Conservation (phyloP, 2,113 vertebrate genomes). For the Trochalopteron elliotii region DNA sequence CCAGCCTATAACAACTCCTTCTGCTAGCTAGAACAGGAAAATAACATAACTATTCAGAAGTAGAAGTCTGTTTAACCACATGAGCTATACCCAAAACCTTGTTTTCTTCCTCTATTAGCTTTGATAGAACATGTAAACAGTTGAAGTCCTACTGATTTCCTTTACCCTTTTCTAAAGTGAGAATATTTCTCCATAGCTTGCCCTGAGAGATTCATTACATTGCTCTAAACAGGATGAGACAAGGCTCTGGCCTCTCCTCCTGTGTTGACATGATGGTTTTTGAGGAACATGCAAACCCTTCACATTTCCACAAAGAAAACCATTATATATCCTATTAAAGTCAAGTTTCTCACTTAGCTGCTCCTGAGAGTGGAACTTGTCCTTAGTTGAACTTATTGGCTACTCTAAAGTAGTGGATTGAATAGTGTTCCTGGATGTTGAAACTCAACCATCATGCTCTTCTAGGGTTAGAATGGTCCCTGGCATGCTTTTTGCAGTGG, state of each 20-base stretch:
- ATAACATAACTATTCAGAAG: not conserved
- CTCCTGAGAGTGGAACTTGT: not conserved
- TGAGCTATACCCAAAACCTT: not conserved
- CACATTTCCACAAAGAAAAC: not conserved
- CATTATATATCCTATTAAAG: not conserved
- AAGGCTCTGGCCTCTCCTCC: not conserved
- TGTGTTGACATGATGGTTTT: accelerated
- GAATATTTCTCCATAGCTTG: not conserved
- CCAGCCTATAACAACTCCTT: not conserved
- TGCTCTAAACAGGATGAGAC: not conserved
- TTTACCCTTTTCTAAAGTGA: not conserved
- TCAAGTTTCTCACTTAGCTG: not conserved
- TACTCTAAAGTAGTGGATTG: not conserved
- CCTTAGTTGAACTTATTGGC: not conserved
- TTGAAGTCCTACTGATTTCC: not conserved
- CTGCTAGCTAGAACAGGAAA: not conserved
- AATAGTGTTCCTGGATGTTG: not conserved
- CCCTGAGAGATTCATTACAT: not conserved
- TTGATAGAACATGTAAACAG: not conserved
- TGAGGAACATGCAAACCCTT: not conserved
- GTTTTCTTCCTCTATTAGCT: not conserved
- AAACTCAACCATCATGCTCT: not conserved
- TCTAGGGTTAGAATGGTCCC: not conserved
- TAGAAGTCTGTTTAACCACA: not conserved
- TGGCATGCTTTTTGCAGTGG: not conserved